These are phyloP conservation scores for Phacellophora camtschatica DNA, from an alignment of 30 jellyfish, hydroid and myxozoan genomes.

Conservation along the genomic window DNA sequence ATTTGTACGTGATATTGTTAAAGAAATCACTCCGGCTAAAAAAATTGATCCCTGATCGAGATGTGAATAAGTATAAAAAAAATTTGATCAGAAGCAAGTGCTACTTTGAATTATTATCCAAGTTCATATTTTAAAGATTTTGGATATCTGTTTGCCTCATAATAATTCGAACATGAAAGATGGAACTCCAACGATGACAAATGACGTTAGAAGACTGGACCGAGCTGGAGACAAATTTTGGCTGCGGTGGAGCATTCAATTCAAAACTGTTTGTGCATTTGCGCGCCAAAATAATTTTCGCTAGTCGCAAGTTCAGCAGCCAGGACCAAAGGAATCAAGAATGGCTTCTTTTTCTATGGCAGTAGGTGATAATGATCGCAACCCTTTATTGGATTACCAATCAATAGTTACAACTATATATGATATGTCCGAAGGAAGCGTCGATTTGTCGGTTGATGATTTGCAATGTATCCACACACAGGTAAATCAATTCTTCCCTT, in stretches of 20 bases:
- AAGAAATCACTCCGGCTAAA: too few relatives aligned
- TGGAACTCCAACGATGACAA: background rate
- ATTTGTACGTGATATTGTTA: too few relatives aligned
- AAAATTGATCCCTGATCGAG: background rate
- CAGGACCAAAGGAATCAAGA: background rate
- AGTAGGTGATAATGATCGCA: background rate
- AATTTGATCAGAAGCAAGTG: background rate
- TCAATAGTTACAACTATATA: background rate
- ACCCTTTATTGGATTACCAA: background rate
- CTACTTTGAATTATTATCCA: too few relatives aligned
- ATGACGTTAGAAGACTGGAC: background rate
- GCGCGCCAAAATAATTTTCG: constrained; percentile 16
- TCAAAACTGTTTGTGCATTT: background rate
- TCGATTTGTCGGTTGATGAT: background rate
- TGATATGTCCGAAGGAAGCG: constrained; percentile 16
- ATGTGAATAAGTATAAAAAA: too few relatives aligned
- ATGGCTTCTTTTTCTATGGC: background rate
- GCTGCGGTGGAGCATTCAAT: background rate
- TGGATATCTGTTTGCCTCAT: too few relatives aligned
- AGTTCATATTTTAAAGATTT: too few relatives aligned
- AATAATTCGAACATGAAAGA: too few relatives aligned
- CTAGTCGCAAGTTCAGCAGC: too few relatives aligned
- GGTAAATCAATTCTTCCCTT: too few relatives aligned
- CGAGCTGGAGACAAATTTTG: background rate
- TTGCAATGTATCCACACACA: constrained; percentile 16